Percentiles rank a stretch among this genome's conserved stretches.
These are phyloP conservation scores for Pseudopodoces humilis DNA, from an alignment of 2,113 vertebrate genomes.

Conservation along the genomic window DNA sequence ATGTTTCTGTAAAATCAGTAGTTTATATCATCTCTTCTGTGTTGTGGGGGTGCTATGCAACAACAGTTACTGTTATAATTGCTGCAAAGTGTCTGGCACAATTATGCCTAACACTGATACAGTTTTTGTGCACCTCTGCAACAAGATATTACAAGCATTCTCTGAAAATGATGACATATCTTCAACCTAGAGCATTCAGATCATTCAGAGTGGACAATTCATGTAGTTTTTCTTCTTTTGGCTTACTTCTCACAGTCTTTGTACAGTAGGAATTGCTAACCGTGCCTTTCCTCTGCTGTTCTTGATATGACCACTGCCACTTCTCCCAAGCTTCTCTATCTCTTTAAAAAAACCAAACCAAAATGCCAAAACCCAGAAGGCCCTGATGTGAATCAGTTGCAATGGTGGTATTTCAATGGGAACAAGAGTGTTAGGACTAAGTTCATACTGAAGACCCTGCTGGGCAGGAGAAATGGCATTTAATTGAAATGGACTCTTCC, in stretches of 20 bases:
- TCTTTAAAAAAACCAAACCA: neutral
- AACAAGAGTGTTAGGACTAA: neutral
- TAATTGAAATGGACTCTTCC: neutral
- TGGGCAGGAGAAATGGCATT: neutral
- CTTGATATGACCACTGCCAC: neutral
- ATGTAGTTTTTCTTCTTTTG: neutral
- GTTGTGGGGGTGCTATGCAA: neutral
- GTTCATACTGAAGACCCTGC: neutral
- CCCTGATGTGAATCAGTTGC: neutral
- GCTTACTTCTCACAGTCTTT: neutral
- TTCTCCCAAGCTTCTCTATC: neutral
- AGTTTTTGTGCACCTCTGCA: neutral
- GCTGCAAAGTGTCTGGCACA: neutral
- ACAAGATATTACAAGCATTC: neutral
- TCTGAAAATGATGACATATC: neutral
- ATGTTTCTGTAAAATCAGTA: neutral
- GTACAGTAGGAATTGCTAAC: neutral
- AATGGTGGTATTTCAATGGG: neutral
- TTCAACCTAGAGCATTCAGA: neutral
- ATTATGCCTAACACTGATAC: neutral
- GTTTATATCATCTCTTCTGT: neutral
- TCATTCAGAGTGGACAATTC: neutral
- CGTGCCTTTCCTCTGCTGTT: neutral
- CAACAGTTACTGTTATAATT: neutral
- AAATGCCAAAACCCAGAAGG: neutral